phyloP scores from a whole-genome alignment of 2,113 vertebrate species.

The Origma solitaria region DNA sequence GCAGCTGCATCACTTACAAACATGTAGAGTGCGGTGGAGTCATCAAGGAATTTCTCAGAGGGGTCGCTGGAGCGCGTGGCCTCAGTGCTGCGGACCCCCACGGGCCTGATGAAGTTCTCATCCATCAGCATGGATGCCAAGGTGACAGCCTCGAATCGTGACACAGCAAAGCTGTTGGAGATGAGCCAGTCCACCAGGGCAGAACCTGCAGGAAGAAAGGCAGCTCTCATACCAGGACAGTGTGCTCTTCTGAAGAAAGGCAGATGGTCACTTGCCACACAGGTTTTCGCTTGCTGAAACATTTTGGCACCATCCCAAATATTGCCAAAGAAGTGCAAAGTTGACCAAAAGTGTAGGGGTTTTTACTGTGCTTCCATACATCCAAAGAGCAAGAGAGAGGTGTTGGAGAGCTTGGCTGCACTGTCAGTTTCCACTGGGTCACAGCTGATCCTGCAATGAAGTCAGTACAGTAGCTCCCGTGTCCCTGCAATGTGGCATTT shows the following conservation, averaged over 20 bases:
- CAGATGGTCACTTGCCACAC: neutral
- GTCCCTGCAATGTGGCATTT: neutral
- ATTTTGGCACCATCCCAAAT: neutral
- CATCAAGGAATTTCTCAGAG: conserved; percentile 86
- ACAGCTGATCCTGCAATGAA: neutral
- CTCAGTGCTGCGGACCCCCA: conserved; percentile 80
- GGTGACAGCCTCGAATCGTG: conserved; percentile 83
- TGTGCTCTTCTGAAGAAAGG: neutral
- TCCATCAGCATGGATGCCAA: conserved; percentile 88
- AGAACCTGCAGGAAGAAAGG: conserved; percentile 75
- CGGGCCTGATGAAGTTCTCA: conserved; percentile 80
- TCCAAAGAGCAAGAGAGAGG: neutral
- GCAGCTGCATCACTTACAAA: conserved; percentile 76
- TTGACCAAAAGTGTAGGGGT: neutral
- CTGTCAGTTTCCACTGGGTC: neutral
- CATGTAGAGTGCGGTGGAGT: conserved; percentile 88
- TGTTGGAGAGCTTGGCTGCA: neutral
- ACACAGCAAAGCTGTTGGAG: conserved; percentile 78
- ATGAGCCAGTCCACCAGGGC: conserved; percentile 93
- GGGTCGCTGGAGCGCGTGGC: conserved; percentile 77
- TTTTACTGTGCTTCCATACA: neutral
- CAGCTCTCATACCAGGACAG: neutral
- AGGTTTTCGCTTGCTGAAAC: neutral
- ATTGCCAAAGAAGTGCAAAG: neutral
- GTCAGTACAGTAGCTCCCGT: neutral